A percentile compares a stretch with the other conserved stretches of the same genome.
Conservation (phyloP, 2,888 invertebrate genomes). For the Phortica okadai region DNA sequence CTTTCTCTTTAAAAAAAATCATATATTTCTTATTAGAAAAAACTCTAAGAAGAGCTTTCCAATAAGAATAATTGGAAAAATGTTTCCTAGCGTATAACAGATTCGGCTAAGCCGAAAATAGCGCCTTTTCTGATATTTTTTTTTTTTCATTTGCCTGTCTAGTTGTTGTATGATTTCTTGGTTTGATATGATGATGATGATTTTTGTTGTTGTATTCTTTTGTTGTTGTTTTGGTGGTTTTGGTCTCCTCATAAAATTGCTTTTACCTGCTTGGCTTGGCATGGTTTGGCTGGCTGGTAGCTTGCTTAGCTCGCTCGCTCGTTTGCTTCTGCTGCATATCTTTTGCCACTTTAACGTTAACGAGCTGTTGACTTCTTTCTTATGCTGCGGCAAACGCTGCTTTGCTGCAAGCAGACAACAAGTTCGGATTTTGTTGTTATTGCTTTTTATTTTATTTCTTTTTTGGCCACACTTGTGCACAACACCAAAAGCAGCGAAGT, state of each 20-base stretch:
- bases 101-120: too few relatives aligned
- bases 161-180: neutral
- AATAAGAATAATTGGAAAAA: too few relatives aligned
- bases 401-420: slow-evolving; percentile 27
- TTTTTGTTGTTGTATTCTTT: slow-evolving; percentile 22
- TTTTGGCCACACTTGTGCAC: slow-evolving; percentile 15
- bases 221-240: slow-evolving; percentile 32
- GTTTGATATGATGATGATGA: slow-evolving; percentile 1
- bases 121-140: too few relatives aligned
- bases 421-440: neutral
- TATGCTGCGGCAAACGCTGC: slow-evolving; percentile 33
- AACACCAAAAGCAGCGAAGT: neutral
- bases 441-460: slow-evolving; percentile 29
- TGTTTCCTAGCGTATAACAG: too few relatives aligned
- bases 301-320: too few relatives aligned
- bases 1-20: too few relatives aligned
- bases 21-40: too few relatives aligned
- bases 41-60: too few relatives aligned
- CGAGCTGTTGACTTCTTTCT: slow-evolving; percentile 71
- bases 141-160: too few relatives aligned
- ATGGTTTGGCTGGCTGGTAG: neutral
- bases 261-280: too few relatives aligned
- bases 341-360: slow-evolving; percentile 70
- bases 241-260: neutral
- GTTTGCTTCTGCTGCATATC: slow-evolving; percentile 51